phyloP scores from a whole-genome alignment of 30 jellyfish, hydroid and myxozoan species.

The Hydra vulgaris region DNA sequence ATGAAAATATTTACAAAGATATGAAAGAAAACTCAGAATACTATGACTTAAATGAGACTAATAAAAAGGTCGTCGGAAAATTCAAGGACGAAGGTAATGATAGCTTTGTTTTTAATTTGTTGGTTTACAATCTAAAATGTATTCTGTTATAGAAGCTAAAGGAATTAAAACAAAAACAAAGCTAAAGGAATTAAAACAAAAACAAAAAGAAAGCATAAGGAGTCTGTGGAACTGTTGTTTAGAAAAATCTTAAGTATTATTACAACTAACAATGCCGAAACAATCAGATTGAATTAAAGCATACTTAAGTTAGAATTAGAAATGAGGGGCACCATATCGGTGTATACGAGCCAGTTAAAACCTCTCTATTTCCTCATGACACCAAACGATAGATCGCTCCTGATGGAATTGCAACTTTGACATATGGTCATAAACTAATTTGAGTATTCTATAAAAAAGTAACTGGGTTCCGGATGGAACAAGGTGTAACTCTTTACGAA shows the following conservation, averaged over 20 bases:
- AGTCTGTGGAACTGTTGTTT: neutral
- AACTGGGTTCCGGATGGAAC: neutral
- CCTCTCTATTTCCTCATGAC: neutral
- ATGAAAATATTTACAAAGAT: neutral
- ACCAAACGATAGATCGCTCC: neutral
- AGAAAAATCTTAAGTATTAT: neutral
- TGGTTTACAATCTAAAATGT: neutral
- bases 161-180: no score
- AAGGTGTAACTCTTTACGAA: neutral
- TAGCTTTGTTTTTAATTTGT: neutral
- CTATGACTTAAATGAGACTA: neutral
- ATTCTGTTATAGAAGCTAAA: neutral
- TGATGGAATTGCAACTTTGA: neutral
- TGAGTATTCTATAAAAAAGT: neutral
- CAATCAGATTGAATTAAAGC: neutral
- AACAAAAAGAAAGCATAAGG: neutral
- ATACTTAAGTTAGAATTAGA: neutral
- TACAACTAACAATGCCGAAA: neutral
- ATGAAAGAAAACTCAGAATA: neutral
- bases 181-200: no score
- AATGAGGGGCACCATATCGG: neutral
- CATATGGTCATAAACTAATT: neutral
- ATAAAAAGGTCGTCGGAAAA: neutral
- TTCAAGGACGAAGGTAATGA: neutral
- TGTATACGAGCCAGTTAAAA: neutral